Evolutionary conservation across 2,797 vertebrate species (phyloP).

Genomic region (Pelochelys cantorii): DNA sequence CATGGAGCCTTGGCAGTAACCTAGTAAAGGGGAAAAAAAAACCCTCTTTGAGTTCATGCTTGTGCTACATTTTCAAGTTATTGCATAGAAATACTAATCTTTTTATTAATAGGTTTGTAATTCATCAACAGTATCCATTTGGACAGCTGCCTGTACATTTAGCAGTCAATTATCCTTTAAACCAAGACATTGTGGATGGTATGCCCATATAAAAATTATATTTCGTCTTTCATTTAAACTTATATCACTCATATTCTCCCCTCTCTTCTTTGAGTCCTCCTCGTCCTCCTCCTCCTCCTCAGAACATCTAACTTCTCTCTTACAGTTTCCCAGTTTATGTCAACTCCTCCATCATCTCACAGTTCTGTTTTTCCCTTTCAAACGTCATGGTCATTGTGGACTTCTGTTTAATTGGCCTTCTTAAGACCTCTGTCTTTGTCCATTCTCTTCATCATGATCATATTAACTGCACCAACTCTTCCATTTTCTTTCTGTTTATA

Average conservation of each 20-base stretch:
- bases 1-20: background rate
- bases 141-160: background rate
- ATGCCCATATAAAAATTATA: background rate
- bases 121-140: background rate
- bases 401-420: background rate
- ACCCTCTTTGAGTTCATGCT: background rate
- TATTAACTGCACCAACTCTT: background rate
- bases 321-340: background rate
- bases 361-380: background rate
- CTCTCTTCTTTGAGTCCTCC: background rate
- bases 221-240: background rate
- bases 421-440: background rate
- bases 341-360: background rate
- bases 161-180: background rate
- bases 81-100: background rate
- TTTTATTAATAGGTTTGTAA: constrained; percentile 10
- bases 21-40: background rate
- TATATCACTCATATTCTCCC: background rate
- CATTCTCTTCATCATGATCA: background rate
- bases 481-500: background rate
- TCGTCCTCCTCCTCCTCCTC: background rate
- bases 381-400: background rate
- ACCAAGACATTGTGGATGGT: background rate
- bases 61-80: background rate
- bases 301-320: background rate